A percentile compares a stretch with the other conserved stretches of the same genome.
Conservation (phyloP, 2,888 invertebrate species). For the Acrobasis repandana region DNA sequence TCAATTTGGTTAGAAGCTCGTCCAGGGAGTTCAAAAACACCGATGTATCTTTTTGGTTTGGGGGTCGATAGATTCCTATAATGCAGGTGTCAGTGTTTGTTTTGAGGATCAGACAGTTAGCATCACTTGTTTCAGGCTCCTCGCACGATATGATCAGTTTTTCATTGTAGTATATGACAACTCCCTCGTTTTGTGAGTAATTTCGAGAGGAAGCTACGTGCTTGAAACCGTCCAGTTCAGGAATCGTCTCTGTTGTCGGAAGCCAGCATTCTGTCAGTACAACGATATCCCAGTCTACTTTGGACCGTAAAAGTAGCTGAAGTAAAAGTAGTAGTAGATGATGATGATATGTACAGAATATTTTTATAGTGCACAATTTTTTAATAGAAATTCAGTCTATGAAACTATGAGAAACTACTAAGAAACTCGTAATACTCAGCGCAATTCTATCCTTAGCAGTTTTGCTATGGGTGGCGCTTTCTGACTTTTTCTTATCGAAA, state of each 20-base stretch:
- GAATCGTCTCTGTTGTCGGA: neutral
- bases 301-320: too few relatives aligned
- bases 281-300: neutral
- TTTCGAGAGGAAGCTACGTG: neutral
- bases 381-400: too few relatives aligned
- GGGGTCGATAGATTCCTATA: conserved; percentile 20
- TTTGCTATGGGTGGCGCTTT: too few relatives aligned
- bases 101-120: conserved; percentile 18
- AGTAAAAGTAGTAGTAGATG: too few relatives aligned
- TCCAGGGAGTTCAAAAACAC: conserved; percentile 16
- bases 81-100: neutral
- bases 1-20: neutral
- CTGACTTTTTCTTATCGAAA: too few relatives aligned
- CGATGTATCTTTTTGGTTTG: neutral
- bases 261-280: conserved; percentile 6
- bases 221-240: neutral
- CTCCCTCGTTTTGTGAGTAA: conserved; percentile 20
- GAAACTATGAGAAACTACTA: too few relatives aligned
- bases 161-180: conserved; percentile 7
- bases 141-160: neutral
- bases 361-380: too few relatives aligned
- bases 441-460: too few relatives aligned
- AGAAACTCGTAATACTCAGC: too few relatives aligned
- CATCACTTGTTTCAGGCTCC: neutral
- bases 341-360: too few relatives aligned